Evolutionary conservation across 2,113 vertebrate species (phyloP).

Genomic region (Artemisiospiza belli): DNA sequence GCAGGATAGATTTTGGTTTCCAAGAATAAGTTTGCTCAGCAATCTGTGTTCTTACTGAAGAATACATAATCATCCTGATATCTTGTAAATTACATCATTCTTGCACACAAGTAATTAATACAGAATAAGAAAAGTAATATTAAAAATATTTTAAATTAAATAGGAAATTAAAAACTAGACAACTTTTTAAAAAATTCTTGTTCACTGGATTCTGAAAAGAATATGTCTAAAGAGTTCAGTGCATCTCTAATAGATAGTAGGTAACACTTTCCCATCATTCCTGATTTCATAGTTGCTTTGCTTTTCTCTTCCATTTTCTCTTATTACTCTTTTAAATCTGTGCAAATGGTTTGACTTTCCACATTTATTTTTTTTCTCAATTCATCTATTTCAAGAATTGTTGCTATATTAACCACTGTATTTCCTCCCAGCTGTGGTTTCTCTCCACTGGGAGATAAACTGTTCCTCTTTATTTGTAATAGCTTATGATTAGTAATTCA

Average conservation of each 20-base stretch:
- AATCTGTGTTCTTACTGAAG: not conserved
- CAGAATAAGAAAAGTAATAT: not conserved
- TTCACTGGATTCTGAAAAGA: not conserved
- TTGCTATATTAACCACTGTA: not conserved
- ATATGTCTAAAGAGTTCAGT: not conserved
- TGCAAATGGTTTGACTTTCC: not conserved
- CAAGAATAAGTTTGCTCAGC: not conserved
- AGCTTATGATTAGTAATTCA: not conserved
- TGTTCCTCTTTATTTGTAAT: not conserved
- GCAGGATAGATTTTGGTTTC: not conserved
- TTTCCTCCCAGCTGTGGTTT: not conserved
- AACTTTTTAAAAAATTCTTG: not conserved
- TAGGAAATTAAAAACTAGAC: not conserved
- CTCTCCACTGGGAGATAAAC: not conserved
- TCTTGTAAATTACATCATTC: not conserved
- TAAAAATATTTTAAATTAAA: not conserved
- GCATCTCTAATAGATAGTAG: not conserved
- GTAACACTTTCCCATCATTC: not conserved
- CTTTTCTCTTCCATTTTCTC: not conserved
- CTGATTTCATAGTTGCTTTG: not conserved
- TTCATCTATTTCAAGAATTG: not conserved
- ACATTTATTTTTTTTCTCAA: not conserved
- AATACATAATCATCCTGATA: not conserved
- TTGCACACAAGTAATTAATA: not conserved
- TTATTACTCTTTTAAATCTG: not conserved